Conservation (phyloP, 2,888 invertebrate species). For the Ernsta delagoae region DNA sequence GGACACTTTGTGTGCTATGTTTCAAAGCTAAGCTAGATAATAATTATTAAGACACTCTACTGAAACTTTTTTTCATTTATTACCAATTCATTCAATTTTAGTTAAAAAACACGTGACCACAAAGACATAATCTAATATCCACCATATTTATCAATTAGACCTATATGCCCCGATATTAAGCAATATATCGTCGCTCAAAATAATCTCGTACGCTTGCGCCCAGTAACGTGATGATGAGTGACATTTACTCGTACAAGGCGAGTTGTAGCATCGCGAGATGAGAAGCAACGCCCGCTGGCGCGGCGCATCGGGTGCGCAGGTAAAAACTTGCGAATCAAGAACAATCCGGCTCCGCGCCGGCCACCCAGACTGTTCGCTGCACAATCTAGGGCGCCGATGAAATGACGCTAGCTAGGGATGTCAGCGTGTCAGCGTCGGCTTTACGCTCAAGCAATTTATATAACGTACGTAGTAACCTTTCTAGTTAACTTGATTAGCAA, state of each 20-base stretch:
- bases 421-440: neutral
- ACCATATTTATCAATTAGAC: no score
- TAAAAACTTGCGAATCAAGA: slow-evolving; percentile 55
- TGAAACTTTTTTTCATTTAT: no score
- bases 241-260: slow-evolving; percentile 16
- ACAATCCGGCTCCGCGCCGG: slow-evolving; percentile 46
- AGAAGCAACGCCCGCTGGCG: slow-evolving; percentile 48
- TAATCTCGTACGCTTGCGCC: neutral
- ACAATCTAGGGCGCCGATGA: slow-evolving; percentile 49
- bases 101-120: no score
- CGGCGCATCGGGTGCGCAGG: slow-evolving; percentile 47
- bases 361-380: slow-evolving; percentile 52
- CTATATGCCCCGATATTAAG: no score
- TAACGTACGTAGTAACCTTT: no score
- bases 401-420: slow-evolving; percentile 14
- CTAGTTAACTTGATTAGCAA: no score
- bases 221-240: slow-evolving; percentile 3
- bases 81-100: no score
- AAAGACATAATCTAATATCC: no score
- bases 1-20: no score
- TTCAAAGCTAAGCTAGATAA: no score
- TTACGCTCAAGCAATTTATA: neutral
- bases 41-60: no score
- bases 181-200: neutral
- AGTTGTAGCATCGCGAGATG: slow-evolving; percentile 46